phyloP scores from a whole-genome alignment of 2,113 vertebrate species.

The Saguinus imperator region DNA sequence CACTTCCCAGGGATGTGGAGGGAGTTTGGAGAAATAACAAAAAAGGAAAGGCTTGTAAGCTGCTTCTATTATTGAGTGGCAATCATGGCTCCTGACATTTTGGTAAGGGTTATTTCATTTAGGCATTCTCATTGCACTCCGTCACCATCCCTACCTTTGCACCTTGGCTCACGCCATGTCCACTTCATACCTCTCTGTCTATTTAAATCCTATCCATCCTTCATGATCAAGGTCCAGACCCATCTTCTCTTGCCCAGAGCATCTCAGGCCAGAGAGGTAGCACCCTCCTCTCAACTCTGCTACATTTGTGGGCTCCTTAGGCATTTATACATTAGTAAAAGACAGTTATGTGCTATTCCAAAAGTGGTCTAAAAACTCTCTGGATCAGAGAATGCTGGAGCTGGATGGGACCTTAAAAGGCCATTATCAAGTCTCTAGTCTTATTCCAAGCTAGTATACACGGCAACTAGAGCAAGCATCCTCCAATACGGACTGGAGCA shows the following conservation, averaged over 20 bases:
- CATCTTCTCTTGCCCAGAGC: neutral
- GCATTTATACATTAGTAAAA: neutral
- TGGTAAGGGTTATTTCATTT: neutral
- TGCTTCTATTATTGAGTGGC: neutral
- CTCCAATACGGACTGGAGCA: neutral
- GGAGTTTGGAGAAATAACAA: neutral
- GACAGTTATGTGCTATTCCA: neutral
- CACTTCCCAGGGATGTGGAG: neutral
- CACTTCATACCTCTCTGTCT: neutral
- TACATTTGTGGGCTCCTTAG: neutral
- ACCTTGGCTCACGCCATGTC: neutral
- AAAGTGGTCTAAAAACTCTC: neutral
- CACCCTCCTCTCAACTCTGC: neutral
- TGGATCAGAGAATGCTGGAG: neutral
- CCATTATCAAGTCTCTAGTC: neutral
- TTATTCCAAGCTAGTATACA: neutral
- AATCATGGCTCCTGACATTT: neutral
- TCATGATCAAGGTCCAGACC: slow-evolving; percentile 21
- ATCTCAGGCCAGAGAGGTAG: neutral
- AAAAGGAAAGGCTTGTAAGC: neutral
- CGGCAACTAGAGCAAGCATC: neutral
- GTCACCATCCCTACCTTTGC: neutral
- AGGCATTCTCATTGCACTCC: neutral
- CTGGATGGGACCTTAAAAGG: neutral
- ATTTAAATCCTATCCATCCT: neutral